Conservation (phyloP, 2,113 vertebrate species). For the Tor tambroides region DNA sequence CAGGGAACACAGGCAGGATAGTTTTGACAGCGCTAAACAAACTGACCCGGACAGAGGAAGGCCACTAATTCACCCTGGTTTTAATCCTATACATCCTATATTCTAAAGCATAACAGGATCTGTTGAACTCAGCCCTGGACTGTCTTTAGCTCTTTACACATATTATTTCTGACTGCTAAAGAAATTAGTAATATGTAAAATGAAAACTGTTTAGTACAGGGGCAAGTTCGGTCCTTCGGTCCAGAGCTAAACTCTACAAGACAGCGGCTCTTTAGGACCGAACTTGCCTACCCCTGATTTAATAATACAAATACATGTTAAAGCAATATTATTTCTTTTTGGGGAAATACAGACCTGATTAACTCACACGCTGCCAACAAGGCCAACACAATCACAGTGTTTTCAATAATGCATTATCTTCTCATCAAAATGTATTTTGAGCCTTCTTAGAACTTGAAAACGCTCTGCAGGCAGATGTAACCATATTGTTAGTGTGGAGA, state of each 20-base stretch:
- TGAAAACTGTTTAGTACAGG: not conserved
- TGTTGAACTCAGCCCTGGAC: not conserved
- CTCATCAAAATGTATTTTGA: slow-evolving; percentile 14
- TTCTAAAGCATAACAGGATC: slow-evolving; percentile 31
- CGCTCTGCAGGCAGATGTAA: not conserved
- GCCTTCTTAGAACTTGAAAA: not conserved
- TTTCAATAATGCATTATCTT: not conserved
- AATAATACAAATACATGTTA: not conserved
- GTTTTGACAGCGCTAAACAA: slow-evolving; percentile 42
- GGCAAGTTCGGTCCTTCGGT: too few species aligned
- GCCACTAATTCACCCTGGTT: slow-evolving; percentile 21
- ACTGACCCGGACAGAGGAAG: slow-evolving; percentile 39
- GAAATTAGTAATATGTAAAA: not conserved
- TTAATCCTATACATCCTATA: slow-evolving; percentile 27
- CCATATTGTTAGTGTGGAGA: not conserved
- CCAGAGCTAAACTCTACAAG: too few species aligned
- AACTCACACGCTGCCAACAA: not conserved
- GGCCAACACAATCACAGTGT: not conserved
- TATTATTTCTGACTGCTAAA: slow-evolving; percentile 7
- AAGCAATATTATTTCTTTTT: not conserved
- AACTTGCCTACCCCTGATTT: too few species aligned
- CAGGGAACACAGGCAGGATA: slow-evolving; percentile 19
- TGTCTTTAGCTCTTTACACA: slow-evolving; percentile 1
- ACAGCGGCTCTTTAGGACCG: too few species aligned
- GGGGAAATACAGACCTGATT: not conserved